Percentiles rank a stretch among this genome's conserved stretches.
Conservation (phyloP, 2,113 vertebrate species). For the Sceloporus tristichus region DNA sequence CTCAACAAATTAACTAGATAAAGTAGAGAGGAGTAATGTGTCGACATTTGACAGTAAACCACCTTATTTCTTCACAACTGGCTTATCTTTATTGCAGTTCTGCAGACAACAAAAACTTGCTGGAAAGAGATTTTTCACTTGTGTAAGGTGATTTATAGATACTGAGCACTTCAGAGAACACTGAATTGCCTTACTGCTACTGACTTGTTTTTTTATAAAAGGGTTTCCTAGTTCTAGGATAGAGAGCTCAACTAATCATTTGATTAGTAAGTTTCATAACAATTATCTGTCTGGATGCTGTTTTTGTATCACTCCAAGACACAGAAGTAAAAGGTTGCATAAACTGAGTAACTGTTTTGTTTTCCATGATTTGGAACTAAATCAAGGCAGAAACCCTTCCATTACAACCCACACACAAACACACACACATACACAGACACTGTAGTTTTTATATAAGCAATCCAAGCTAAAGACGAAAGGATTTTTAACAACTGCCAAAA, state of each 20-base stretch:
- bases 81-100: background rate
- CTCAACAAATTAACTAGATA: background rate
- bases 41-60: background rate
- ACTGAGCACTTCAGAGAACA: background rate
- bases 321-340: slow-evolving; percentile 13
- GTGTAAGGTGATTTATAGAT: slow-evolving; percentile 16
- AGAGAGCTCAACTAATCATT: background rate
- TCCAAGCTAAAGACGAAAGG: background rate
- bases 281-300: slow-evolving; percentile 31
- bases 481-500: background rate
- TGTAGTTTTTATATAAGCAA: background rate
- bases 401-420: accelerated
- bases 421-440: too few species aligned
- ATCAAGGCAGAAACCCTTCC: background rate
- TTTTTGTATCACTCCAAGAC: slow-evolving; percentile 30
- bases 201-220: background rate
- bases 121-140: background rate
- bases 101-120: background rate
- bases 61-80: background rate
- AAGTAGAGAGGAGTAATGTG: background rate
- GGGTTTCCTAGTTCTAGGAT: slow-evolving; percentile 16
- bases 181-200: background rate
- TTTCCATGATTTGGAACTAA: background rate
- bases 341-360: background rate
- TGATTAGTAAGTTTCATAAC: slow-evolving; percentile 3